Evolutionary conservation across 2,113 vertebrate species (phyloP), one percentile per base, ranked within the genome.

Genomic region (Embiotoca jacksoni): DNA sequence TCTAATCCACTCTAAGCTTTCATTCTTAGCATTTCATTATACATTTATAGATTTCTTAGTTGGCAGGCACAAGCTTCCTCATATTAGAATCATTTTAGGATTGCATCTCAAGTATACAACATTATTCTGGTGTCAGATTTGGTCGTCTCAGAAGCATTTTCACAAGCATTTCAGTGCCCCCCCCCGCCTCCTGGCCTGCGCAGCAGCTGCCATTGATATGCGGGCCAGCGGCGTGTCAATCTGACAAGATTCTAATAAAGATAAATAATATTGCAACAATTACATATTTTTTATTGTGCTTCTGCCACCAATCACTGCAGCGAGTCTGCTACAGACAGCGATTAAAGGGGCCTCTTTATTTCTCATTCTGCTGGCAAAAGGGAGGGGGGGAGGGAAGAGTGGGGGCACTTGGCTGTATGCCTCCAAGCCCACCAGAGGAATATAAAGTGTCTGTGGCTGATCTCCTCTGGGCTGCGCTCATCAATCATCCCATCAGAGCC

Each of bases 201-300:
- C 61, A 13, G 83, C 90, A 87, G 91, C 85, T 92, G 86, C 65
- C 88, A 89, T 86, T 91, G 89, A 92, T 86, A 92, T 90, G 91
- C 90, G 91, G 81, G 68, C 91, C 90, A 79, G 85, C 75, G 44
- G 84, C 88, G 67, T 60, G 91, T 93, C 93, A 90, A 86, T 89
- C 85, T 93, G 93, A 94, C 93, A 93, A 88, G 93, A 93, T 92
- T 83, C 91, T 94, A 94, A 95, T 94, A 95, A 94, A 93, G 94
- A 94, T 94, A 92, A 94, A 95, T 94, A 95, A 93, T 92, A 93
- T 86, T 80, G 86, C 90, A 54, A 72, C 89, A 91, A 93, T 92
- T 93, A 92, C 90, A 88, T 72, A 82, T 91, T 93, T 23, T 93
- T 90, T 80, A 91, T 92, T 85, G 78, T 87, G 87, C 78, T 85